phyloP scores from a whole-genome alignment of 2,797 vertebrate species.

The Heteromormyrus szaboi region DNA sequence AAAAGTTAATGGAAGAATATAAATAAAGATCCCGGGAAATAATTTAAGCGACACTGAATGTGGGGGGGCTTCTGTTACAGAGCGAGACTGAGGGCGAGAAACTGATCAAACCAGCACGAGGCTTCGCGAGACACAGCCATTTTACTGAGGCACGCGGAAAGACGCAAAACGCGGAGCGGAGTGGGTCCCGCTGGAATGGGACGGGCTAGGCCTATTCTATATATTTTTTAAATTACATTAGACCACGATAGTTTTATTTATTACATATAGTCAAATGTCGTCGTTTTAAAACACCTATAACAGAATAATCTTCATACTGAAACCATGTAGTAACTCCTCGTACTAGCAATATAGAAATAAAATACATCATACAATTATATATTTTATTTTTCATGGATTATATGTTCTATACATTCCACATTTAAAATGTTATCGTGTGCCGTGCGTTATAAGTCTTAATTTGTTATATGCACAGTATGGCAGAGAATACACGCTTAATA shows the following conservation, averaged over 20 bases:
- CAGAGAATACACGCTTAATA: background rate
- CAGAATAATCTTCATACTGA: background rate
- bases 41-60: conserved; percentile 57
- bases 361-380: background rate
- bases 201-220: background rate
- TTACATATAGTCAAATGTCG: background rate
- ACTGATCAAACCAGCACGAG: conserved; percentile 95
- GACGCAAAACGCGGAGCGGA: conserved; percentile 75
- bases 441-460: background rate
- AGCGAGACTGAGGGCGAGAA: conserved; percentile 70
- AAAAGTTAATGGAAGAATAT: conserved; percentile 59
- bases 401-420: background rate
- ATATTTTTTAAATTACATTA: background rate
- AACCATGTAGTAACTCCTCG: background rate
- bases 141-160: conserved; percentile 72
- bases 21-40: conserved; percentile 60
- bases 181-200: background rate
- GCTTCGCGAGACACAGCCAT: conserved; percentile 89
- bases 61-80: conserved; percentile 66
- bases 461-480: background rate
- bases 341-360: background rate
- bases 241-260: background rate
- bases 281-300: background rate
- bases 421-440: background rate
- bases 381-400: background rate